Evolutionary conservation across 2,797 vertebrate species (phyloP).

Genomic region (Thamnophis elegans): DNA sequence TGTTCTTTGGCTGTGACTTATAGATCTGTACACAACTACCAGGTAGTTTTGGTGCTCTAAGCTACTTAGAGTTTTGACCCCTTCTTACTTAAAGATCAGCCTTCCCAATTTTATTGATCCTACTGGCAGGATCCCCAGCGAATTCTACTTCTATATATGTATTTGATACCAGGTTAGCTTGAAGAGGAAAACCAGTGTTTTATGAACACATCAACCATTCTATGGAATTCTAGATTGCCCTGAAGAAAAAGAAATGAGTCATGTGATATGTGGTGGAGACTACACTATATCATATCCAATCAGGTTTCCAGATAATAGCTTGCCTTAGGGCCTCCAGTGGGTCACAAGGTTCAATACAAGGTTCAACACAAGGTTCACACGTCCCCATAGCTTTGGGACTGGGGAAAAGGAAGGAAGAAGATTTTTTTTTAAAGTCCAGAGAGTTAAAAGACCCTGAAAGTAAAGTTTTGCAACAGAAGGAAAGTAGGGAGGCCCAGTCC

Average conservation of each 20-base stretch:
- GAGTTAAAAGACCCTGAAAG: constrained; percentile 9
- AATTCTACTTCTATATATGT: background rate
- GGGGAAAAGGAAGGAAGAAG: background rate
- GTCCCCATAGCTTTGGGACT: background rate
- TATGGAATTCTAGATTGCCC: fast-evolving
- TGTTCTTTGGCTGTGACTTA: background rate
- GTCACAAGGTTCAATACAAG: constrained; percentile 1
- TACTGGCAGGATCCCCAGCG: background rate
- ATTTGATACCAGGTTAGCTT: background rate
- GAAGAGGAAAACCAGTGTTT: background rate
- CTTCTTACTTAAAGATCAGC: background rate
- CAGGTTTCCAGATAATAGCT: constrained; percentile 29
- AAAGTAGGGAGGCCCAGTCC: constrained; percentile 1
- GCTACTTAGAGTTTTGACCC: background rate
- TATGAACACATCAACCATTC: background rate
- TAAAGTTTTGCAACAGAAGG: background rate
- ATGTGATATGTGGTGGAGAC: background rate
- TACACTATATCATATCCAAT: constrained; percentile 39
- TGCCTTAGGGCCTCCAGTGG: constrained; percentile 18
- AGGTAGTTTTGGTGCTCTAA: background rate
- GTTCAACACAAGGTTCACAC: too few species aligned
- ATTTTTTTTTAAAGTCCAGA: constrained; percentile 31
- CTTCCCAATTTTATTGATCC: background rate
- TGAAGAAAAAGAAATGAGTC: background rate
- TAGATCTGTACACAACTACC: background rate